Percentiles rank a stretch among this genome's conserved stretches.
phyloP scores from a whole-genome alignment of 2,113 vertebrate species.

The Eupsittula cactorum region DNA sequence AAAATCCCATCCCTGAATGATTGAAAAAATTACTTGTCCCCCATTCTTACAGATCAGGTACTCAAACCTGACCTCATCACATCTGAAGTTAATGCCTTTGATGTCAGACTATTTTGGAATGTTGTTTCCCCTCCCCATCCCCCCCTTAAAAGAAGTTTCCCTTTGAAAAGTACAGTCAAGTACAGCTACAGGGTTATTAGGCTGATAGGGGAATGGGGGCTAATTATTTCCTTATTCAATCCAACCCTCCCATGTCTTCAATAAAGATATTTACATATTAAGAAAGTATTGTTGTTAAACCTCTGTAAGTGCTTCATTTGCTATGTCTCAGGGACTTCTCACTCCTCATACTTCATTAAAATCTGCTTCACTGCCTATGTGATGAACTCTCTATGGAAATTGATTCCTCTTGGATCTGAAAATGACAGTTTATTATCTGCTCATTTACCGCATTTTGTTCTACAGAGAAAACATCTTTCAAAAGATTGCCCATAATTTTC shows the following conservation, averaged over 20 bases:
- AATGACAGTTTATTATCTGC: neutral
- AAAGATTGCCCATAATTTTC: neutral
- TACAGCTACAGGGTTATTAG: neutral
- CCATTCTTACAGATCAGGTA: neutral
- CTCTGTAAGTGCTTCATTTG: neutral
- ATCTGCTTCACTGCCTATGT: neutral
- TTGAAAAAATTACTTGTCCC: neutral
- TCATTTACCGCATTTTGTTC: neutral
- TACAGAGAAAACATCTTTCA: neutral
- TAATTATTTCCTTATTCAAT: neutral
- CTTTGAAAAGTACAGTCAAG: neutral
- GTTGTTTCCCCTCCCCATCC: fast-evolving
- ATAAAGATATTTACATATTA: neutral
- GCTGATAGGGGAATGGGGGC: neutral
- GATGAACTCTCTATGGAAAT: neutral
- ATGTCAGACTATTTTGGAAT: neutral
- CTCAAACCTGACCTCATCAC: neutral
- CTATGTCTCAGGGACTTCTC: neutral
- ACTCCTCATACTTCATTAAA: neutral
- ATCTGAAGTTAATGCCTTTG: neutral
- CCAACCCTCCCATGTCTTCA: neutral
- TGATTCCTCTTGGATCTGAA: neutral
- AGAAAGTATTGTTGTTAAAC: neutral
- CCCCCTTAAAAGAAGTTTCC: neutral
- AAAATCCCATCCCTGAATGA: neutral